These are phyloP conservation scores for Harpagifer antarcticus DNA, from an alignment of 2,797 vertebrate species.

Conservation along the genomic window DNA sequence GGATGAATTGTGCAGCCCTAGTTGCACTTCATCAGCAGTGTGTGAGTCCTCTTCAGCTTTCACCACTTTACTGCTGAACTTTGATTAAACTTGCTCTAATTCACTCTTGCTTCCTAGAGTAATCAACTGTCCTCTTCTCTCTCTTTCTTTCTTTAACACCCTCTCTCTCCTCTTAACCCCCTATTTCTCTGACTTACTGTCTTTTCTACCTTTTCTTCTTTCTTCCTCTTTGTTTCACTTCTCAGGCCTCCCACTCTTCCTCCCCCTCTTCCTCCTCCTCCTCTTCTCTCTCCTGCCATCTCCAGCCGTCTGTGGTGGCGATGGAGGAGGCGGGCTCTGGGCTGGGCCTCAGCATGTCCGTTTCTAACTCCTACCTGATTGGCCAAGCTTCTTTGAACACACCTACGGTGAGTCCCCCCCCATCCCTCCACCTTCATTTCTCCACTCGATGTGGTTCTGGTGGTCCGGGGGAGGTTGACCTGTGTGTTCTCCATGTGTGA, in stretches of 20 bases:
- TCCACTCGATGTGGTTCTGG: slow-evolving; percentile 47
- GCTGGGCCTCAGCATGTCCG: slow-evolving; percentile 96
- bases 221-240: slow-evolving; percentile 52
- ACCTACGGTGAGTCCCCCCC: slow-evolving; percentile 83
- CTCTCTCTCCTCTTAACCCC: slow-evolving; percentile 53
- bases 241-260: slow-evolving; percentile 90
- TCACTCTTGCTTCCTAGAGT: slow-evolving; percentile 65
- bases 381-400: slow-evolving; percentile 94
- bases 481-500: slow-evolving; percentile 54
- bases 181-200: slow-evolving; percentile 63
- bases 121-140: slow-evolving; percentile 62
- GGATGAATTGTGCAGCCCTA: too few relatives aligned
- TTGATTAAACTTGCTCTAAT: slow-evolving; percentile 73
- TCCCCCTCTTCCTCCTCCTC: slow-evolving; percentile 94
- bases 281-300: slow-evolving; percentile 97
- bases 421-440: slow-evolving; percentile 34
- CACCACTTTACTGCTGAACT: slow-evolving; percentile 50
- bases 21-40: neutral
- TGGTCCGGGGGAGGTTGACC: slow-evolving; percentile 49
- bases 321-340: slow-evolving; percentile 92
- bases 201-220: slow-evolving; percentile 49
- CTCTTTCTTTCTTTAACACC: slow-evolving; percentile 51
- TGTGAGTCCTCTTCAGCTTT: slow-evolving; percentile 50
- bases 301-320: slow-evolving; percentile 93
- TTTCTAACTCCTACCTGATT: slow-evolving; percentile 99